Evolutionary conservation across 2,113 vertebrate species (phyloP), one percentile per base, ranked within the genome.

Genomic region (Podarcis cretensis): DNA sequence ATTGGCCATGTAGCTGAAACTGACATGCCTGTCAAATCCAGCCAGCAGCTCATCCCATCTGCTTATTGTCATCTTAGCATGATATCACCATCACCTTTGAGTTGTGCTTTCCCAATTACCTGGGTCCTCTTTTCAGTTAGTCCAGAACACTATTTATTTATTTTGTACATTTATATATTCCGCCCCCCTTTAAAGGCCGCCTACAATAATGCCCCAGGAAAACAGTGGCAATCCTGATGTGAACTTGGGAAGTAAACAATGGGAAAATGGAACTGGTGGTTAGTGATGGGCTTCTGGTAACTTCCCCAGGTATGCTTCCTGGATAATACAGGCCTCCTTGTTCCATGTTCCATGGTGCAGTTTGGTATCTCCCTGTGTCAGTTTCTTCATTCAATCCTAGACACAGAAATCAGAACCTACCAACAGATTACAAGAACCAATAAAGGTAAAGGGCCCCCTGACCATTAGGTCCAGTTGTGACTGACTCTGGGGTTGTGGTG

Each of bases 1-100:
- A 68, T 80, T 69, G 90, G 57, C 43, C 92, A 35, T 90, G 37
- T 85, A 87, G 1, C 30, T 37, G 57, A 81, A 81, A 65, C 16
- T 35, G 32, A 16, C 27, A 32, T 23, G 20, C 14, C 83, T 32
- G 8, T 23, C 25, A 54, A 84, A 48, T 21, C 23, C 16, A 83
- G 65, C 12, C 35, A 30, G 63, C 6, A 27, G 35, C 66, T 16
- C 37, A 54, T 71, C 40, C 20, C n/a, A 20, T 6, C 21, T 77
- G 9, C 13, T 77, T 77, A 77, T 10, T 77, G 37, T 77, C 21
- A 77, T 77, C 75, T 77, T 76, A 76, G 73, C 74, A 40, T 35
- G 35, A 57, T 21, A 23, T 59, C 59, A 63, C 59, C 59, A 65
- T 21, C 37, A 63, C 35, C 32, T 13, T 21, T 35, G 12, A 27